Conservation (phyloP, 2,113 vertebrate species). For the Monarcha castaneiventris region DNA sequence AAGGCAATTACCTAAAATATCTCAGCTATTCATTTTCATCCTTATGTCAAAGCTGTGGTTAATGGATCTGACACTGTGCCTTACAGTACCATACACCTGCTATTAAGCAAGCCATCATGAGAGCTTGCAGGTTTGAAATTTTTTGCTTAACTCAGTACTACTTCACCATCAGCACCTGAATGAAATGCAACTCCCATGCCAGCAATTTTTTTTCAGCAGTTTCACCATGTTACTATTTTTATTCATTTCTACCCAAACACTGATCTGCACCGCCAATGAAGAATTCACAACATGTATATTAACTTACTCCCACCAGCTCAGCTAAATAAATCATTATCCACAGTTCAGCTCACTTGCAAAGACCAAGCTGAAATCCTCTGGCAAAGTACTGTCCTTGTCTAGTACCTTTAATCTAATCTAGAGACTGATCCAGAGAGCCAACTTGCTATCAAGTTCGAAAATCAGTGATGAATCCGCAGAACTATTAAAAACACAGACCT, state of each 20-base stretch:
- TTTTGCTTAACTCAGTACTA: not conserved
- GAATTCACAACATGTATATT: not conserved
- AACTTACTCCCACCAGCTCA: not conserved
- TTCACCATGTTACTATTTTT: not conserved
- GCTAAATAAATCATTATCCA: not conserved
- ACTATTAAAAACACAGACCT: not conserved
- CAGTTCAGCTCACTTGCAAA: not conserved
- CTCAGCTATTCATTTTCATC: not conserved
- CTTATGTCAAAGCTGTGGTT: not conserved
- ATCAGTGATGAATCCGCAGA: not conserved
- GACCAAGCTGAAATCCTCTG: not conserved
- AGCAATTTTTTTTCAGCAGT: not conserved
- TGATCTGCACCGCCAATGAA: not conserved
- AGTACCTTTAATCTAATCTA: not conserved
- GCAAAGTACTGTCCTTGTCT: not conserved
- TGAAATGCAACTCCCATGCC: not conserved
- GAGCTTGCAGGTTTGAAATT: not conserved
- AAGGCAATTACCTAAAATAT: conserved; percentile 13
- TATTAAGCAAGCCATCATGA: not conserved
- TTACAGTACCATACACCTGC: not conserved
- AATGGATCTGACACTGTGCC: not conserved
- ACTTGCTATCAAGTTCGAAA: not conserved
- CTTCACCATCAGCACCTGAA: not conserved
- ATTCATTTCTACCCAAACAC: not conserved
- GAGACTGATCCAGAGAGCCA: not conserved